A percentile compares a stretch with the other conserved stretches of the same genome.
Conservation (phyloP, 2,888 invertebrate genomes). For the Drosophila prostipennis region DNA sequence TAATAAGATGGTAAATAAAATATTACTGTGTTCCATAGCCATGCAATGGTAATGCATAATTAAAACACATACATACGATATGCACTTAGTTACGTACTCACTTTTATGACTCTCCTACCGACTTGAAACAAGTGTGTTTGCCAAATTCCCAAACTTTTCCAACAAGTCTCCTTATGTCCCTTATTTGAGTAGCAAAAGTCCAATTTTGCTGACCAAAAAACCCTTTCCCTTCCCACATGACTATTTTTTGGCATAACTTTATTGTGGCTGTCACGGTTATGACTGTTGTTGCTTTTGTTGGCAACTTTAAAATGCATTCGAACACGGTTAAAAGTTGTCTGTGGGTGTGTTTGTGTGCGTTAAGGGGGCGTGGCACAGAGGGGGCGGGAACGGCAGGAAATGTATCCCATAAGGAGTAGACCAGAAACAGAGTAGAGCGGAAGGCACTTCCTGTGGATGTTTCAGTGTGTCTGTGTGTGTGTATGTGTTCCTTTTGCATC, state of each 20-base stretch:
- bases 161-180: constrained; percentile 19
- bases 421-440: constrained; percentile 32
- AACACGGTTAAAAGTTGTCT: constrained; percentile 40
- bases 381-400: constrained; percentile 54
- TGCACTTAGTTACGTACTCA: constrained; percentile 12
- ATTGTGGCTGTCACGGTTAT: constrained; percentile 32
- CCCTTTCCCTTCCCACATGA: constrained; percentile 18
- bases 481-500: constrained; percentile 41
- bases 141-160: constrained; percentile 20
- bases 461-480: not conserved
- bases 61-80: not conserved
- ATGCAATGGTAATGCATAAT: not conserved
- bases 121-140: constrained; percentile 16
- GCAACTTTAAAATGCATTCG: constrained; percentile 65
- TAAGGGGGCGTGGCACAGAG: not conserved
- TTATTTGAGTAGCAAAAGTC: constrained; percentile 30
- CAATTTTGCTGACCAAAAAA: constrained; percentile 31
- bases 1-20: not conserved
- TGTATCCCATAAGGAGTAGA: constrained; percentile 64
- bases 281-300: constrained; percentile 42
- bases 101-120: constrained; percentile 21
- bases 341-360: constrained; percentile 2
- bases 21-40: not conserved
- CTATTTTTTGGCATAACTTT: constrained; percentile 25
- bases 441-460: constrained; percentile 54